Conservation (phyloP, 2,113 vertebrate species). For the Melospiza georgiana region DNA sequence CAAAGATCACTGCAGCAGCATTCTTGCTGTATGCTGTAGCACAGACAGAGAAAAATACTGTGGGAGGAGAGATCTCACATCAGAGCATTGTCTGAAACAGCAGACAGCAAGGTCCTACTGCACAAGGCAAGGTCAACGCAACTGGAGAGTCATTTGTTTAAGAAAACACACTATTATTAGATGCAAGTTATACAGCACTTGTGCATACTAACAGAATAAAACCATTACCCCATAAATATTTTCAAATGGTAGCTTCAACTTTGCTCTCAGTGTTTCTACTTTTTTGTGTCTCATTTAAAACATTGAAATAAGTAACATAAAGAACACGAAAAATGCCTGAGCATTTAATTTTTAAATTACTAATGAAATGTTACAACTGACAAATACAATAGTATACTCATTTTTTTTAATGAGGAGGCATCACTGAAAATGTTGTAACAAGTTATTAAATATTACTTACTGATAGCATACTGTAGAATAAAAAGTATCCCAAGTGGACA, state of each 20-base stretch:
- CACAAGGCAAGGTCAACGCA: slow-evolving; percentile 60
- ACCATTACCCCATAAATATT: slow-evolving; percentile 37
- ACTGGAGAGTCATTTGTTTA: slow-evolving; percentile 64
- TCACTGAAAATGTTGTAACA: background rate
- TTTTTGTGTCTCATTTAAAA: background rate
- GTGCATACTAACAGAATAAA: slow-evolving; percentile 50
- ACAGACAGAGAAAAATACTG: slow-evolving; percentile 25
- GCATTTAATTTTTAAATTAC: background rate
- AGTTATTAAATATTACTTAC: background rate
- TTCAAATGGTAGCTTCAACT: background rate
- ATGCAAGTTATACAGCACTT: slow-evolving; percentile 68
- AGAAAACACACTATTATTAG: slow-evolving; percentile 72
- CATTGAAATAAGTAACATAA: background rate
- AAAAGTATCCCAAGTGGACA: background rate
- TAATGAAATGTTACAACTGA: background rate
- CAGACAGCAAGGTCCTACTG: slow-evolving; percentile 56
- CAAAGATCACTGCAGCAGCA: slow-evolving; percentile 24
- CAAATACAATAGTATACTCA: background rate
- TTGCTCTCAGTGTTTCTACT: background rate
- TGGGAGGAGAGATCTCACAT: slow-evolving; percentile 43
- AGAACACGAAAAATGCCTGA: background rate
- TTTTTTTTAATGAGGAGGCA: background rate
- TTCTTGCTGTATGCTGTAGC: slow-evolving; percentile 44
- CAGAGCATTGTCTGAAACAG: slow-evolving; percentile 54
- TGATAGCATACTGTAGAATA: background rate